These are phyloP conservation scores for Spea bombifrons DNA, from an alignment of 2,113 vertebrate genomes.

Conservation along the genomic window DNA sequence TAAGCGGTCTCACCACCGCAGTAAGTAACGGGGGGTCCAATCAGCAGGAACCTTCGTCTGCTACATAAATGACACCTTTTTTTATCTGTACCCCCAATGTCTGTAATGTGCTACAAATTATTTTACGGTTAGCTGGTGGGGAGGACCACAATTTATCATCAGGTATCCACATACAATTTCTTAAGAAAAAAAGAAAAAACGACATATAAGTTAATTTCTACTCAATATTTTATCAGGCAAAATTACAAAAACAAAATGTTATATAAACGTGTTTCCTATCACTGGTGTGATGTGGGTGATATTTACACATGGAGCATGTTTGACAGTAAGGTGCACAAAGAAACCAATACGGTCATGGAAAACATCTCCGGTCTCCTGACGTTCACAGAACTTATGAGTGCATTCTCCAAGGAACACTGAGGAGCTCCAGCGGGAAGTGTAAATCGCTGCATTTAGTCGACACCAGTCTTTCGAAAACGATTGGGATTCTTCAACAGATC, in stretches of 20 bases:
- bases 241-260: neutral
- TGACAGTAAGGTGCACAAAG: slow-evolving; percentile 8
- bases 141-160: too few relatives aligned
- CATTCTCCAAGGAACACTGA: neutral
- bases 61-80: too few relatives aligned
- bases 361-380: neutral
- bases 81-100: too few relatives aligned
- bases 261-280: neutral
- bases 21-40: too few relatives aligned
- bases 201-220: too few relatives aligned
- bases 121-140: too few relatives aligned
- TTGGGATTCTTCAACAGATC: neutral
- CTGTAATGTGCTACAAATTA: too few relatives aligned
- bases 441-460: neutral
- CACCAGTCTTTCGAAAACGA: neutral
- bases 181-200: too few relatives aligned
- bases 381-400: neutral
- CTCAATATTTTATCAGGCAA: too few relatives aligned
- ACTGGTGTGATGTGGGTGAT: slow-evolving; percentile 10
- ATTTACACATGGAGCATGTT: slow-evolving; percentile 22
- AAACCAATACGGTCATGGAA: neutral
- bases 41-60: too few relatives aligned
- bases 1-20: too few relatives aligned
- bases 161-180: too few relatives aligned
- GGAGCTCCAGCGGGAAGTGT: neutral